phyloP scores from a whole-genome alignment of 2,113 vertebrate genomes.

The Acanthisitta chloris region DNA sequence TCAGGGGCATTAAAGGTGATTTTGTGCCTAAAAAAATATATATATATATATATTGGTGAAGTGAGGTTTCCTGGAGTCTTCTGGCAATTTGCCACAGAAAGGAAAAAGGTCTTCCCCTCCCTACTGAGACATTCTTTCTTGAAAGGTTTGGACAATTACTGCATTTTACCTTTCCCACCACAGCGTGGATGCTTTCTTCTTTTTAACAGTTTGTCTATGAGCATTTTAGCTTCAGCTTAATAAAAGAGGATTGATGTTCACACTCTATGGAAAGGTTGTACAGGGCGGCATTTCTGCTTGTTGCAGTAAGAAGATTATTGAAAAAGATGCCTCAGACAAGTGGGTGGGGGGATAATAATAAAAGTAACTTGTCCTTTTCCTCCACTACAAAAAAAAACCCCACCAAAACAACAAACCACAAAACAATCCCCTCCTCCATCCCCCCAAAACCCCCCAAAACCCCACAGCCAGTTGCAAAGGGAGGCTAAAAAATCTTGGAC shows the following conservation, averaged over 20 bases:
- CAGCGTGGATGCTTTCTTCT: slow-evolving; percentile 39
- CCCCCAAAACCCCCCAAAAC: not conserved
- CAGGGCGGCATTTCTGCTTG: slow-evolving; percentile 6
- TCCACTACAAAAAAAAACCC: not conserved
- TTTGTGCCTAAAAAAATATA: slow-evolving; percentile 41
- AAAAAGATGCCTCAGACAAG: slow-evolving; percentile 15
- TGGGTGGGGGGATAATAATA: not conserved
- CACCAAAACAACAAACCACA: rapidly evolving
- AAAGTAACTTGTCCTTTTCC: not conserved
- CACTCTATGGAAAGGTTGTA: slow-evolving; percentile 17
- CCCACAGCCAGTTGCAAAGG: not conserved
- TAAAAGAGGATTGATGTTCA: slow-evolving; percentile 50
- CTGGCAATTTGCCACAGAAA: slow-evolving; percentile 38
- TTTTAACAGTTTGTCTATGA: slow-evolving; percentile 47
- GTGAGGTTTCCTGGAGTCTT: not conserved
- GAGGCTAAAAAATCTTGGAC: not conserved
- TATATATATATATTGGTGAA: not conserved
- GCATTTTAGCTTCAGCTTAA: slow-evolving; percentile 55
- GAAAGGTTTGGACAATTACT: slow-evolving; percentile 65
- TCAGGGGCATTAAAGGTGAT: slow-evolving; percentile 9
- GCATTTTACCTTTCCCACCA: slow-evolving; percentile 37
- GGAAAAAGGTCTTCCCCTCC: slow-evolving; percentile 5
- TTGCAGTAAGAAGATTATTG: slow-evolving; percentile 22
- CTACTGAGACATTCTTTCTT: slow-evolving; percentile 34
- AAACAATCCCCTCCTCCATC: not conserved